Evolutionary conservation across 2,797 vertebrate species (phyloP).

Genomic region (Distichodus sexfasciatus): DNA sequence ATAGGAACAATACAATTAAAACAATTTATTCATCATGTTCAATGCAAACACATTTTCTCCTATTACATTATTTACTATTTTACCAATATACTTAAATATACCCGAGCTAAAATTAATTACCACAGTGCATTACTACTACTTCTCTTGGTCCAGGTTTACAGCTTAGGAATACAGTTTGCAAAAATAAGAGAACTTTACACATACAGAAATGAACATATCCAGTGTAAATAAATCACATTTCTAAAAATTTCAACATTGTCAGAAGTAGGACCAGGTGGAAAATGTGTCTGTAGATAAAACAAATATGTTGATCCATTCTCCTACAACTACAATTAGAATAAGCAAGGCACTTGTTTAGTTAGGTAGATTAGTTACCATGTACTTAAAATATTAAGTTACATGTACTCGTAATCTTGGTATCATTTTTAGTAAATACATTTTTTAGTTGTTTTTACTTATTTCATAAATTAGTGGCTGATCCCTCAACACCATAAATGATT

Average conservation of each 20-base stretch:
- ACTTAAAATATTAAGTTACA: background rate
- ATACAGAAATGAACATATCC: background rate
- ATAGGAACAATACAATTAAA: background rate
- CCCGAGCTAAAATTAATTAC: background rate
- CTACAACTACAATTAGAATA: constrained; percentile 14
- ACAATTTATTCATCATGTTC: constrained; percentile 3
- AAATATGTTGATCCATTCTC: background rate
- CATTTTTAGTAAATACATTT: background rate
- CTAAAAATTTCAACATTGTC: background rate
- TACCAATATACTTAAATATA: background rate
- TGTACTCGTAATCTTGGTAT: background rate
- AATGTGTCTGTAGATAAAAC: background rate
- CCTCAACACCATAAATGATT: background rate
- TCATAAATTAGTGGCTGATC: background rate
- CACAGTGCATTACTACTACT: background rate
- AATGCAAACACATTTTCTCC: background rate
- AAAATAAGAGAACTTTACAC: background rate
- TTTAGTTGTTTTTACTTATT: background rate
- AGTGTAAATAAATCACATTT: background rate
- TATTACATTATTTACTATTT: background rate
- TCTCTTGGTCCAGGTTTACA: constrained; percentile 11
- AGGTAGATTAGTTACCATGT: too few species aligned
- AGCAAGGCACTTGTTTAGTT: background rate
- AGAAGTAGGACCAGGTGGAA: background rate
- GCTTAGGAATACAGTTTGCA: background rate